Evolutionary conservation across 2,888 invertebrate genomes (phyloP).

Genomic region (Eilema sororculum): DNA sequence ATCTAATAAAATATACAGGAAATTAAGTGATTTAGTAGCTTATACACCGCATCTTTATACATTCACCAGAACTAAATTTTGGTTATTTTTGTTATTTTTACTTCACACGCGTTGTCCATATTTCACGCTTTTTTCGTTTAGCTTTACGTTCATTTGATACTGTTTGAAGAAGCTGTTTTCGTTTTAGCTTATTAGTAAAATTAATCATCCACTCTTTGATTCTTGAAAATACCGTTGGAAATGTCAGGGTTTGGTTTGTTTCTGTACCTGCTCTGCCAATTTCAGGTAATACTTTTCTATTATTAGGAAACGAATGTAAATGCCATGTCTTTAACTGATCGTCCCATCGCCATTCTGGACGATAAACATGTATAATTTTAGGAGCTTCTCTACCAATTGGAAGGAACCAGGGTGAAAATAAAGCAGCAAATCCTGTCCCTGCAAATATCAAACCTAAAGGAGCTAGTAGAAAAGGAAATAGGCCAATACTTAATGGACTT

Average conservation of each 20-base stretch:
- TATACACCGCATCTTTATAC: not conserved
- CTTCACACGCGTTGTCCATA: slow-evolving; percentile 67
- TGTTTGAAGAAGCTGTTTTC: slow-evolving; percentile 34
- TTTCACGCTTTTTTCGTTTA: slow-evolving; percentile 71
- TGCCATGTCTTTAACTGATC: slow-evolving; percentile 86
- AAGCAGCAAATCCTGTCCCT: slow-evolving; percentile 87
- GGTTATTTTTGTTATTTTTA: not conserved
- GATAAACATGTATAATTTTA: slow-evolving; percentile 71
- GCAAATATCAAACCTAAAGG: slow-evolving; percentile 89
- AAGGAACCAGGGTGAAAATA: slow-evolving; percentile 89
- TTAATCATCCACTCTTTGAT: slow-evolving; percentile 67
- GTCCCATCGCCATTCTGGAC: slow-evolving; percentile 88
- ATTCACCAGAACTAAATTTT: not conserved
- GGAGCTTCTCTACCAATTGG: slow-evolving; percentile 81
- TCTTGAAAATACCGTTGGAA: slow-evolving; percentile 61
- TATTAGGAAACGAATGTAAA: slow-evolving; percentile 72
- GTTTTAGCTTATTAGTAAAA: slow-evolving; percentile 57
- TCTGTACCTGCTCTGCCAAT: slow-evolving; percentile 49
- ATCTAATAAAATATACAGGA: not conserved
- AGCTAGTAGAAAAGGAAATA: slow-evolving; percentile 88
- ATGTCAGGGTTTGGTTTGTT: slow-evolving; percentile 38
- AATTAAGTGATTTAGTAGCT: not conserved
- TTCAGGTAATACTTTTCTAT: slow-evolving; percentile 57
- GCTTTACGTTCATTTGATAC: slow-evolving; percentile 58
- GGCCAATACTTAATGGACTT: slow-evolving; percentile 87